These are phyloP conservation scores for Petrosia ficiformis DNA, from an alignment of 37 sponge, comb jelly and placozoan genomes.

Conservation along the genomic window DNA sequence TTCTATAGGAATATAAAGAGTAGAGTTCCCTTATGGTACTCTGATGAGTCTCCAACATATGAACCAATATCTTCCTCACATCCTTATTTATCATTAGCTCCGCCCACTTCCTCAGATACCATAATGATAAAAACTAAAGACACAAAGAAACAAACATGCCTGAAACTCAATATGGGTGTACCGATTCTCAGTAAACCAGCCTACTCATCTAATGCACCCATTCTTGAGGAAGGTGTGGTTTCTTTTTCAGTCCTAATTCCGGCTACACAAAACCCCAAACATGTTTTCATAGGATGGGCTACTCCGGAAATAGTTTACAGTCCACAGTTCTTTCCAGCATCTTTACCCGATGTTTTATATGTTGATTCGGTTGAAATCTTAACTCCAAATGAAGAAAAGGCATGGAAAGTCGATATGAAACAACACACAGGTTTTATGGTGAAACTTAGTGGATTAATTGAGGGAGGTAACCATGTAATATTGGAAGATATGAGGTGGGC, in stretches of 20 bases:
- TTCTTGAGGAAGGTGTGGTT: not conserved
- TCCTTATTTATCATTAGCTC: conserved; percentile 5
- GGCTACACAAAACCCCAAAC: conserved; percentile 34
- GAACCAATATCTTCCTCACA: conserved; percentile 33
- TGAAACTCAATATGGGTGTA: conserved; percentile 58
- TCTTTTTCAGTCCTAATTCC: conserved; percentile 55
- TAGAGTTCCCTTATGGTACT: conserved; percentile 78
- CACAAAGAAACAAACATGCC: conserved; percentile 27
- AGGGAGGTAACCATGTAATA: no score
- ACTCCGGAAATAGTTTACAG: conserved; percentile 43
- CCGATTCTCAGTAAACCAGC: not conserved
- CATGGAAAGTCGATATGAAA: not conserved
- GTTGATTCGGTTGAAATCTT: not conserved
- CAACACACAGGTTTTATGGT: not conserved
- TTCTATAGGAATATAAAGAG: conserved; percentile 22
- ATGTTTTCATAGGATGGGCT: conserved; percentile 72
- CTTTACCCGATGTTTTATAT: not conserved
- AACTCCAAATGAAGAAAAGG: not conserved
- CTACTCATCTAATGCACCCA: not conserved
- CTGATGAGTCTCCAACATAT: conserved; percentile 10
- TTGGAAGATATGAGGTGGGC: no score
- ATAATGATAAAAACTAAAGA: not conserved
- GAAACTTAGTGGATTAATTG: not conserved
- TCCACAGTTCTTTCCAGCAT: conserved; percentile 10
- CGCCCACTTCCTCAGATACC: not conserved